Conservation (phyloP, 30 jellyfish, hydroid and myxozoan species). For the Aurelia coerulea region DNA sequence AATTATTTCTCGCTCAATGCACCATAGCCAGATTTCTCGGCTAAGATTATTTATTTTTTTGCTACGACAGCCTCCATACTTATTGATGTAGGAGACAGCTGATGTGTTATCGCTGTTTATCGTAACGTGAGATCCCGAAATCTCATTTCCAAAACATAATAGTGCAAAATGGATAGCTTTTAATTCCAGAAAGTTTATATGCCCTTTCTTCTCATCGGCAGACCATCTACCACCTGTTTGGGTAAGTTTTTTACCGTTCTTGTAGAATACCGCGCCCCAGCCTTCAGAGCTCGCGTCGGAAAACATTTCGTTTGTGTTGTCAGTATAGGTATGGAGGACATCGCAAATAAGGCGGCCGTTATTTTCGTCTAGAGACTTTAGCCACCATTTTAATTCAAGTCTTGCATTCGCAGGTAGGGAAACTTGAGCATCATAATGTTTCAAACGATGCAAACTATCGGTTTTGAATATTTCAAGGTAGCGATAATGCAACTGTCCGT, state of each 20-base stretch:
- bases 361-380: neutral
- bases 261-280: too few species aligned
- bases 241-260: too few species aligned
- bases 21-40: slow-evolving; percentile 38
- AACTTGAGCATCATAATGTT: too few species aligned
- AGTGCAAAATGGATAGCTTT: too few species aligned
- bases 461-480: neutral
- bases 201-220: too few species aligned
- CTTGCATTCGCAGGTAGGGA: neutral
- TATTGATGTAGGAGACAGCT: slow-evolving; percentile 12
- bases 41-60: neutral
- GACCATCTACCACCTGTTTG: too few species aligned
- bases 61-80: neutral
- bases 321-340: neutral
- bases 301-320: too few species aligned
- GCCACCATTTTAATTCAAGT: neutral
- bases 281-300: too few species aligned
- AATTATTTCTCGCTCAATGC: neutral
- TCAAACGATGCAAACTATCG: too few species aligned
- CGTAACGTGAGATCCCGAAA: neutral
- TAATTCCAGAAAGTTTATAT: too few species aligned
- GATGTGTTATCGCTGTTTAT: neutral
- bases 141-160: too few species aligned
- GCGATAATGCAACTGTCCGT: slow-evolving; percentile 1
- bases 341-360: neutral